Evolutionary conservation across 2,888 invertebrate genomes (phyloP), one percentile per base, ranked within the genome.

Genomic region (Limnephilus auricula): DNA sequence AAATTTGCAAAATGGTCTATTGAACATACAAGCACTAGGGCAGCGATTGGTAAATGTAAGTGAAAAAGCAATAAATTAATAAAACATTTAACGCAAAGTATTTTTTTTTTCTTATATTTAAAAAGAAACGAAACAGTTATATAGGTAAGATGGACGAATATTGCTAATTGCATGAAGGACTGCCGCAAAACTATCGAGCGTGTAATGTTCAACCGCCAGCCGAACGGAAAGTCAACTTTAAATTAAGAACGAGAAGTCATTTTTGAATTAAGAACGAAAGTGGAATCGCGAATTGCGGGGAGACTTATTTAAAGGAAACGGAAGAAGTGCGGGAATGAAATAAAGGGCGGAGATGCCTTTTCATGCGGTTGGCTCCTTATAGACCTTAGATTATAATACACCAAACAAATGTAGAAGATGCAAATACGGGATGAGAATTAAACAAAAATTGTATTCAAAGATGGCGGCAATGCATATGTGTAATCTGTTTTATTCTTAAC

Each of bases 281-380:
- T 92, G 91, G 89, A 86, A 82, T 89, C 89, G 89, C 89, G 84
- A 89, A 86, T 78, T 34, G 89, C 79, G 91, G 78, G 88, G 89
- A 84, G 86, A 90, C 92, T 65, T 65, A 92, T 93, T 92, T 92
- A 92, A 92, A 93, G 92, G 92, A 91, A 92, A 90, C 90, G 78
- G 86, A 82, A 84, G 86, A 82, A 89, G 91, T 83, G 79, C 91
- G 84, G 31, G 89, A 90, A 65, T n/a, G 65, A 65, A 65, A 65
- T 65, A 65, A 65, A 65, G 65, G 65, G 65, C 65, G 65, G 25
- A 89, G 89, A 92, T 92, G 90, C 91, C 92, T 90, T 92, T 91
- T 92, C 92, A 82, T 92, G 92, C 91, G 92, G 92, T 91, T 92
- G 88, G 89, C 86, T 89, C 79, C 65, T 25, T 65, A 45, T 45